Evolutionary conservation across 1,140 invertebrate genomes (phyloP), one percentile per base, ranked within the genome.

Genomic region (Arion vulgaris): DNA sequence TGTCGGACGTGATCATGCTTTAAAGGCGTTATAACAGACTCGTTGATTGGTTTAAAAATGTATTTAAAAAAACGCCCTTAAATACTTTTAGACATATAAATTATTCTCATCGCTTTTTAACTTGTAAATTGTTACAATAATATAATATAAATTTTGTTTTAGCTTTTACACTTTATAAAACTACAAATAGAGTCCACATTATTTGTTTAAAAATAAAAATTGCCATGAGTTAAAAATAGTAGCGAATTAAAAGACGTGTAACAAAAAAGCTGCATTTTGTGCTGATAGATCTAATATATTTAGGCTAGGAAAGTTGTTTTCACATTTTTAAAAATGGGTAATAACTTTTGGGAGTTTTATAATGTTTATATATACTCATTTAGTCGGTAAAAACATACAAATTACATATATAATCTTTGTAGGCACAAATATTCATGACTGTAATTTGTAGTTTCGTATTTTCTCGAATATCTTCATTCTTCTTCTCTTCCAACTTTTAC

Each of bases 1-100:
- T 81, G 80, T 73, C 80, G n/a, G 80, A 51, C 80, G 71, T 73
- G 41, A 41, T 81, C 80, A 78, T 78, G 76, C 76, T 78, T 78
- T 38, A 28, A 32, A n/a, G 5, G n/a, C 28, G n/a, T 66, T 66
- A 28, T 66, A 32, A 66, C 5, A 32, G 1, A 28, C 28, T 2
- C 19, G 28, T 11, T 66, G 19, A 66, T 66, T 66, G 62, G 62
- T 34, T 11, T 2, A 32, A 7, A 32, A 32, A 32, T 66, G 62
- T n/a, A 11, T 11, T 2, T 7, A 7, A 32, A 32, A 32, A 66
- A 32, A 66, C 62, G 62, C 28, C 62, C 62, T 66, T 66, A n/a
- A 66, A 5, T 28, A 2, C 11, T 66, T 5, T 66, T 7, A 7
- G 19, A 1, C 11, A 32, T 32, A 66, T 28, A 32, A 32, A 66